phyloP scores from a whole-genome alignment of 2,888 invertebrate species.

The Meiosimyza platycephala region DNA sequence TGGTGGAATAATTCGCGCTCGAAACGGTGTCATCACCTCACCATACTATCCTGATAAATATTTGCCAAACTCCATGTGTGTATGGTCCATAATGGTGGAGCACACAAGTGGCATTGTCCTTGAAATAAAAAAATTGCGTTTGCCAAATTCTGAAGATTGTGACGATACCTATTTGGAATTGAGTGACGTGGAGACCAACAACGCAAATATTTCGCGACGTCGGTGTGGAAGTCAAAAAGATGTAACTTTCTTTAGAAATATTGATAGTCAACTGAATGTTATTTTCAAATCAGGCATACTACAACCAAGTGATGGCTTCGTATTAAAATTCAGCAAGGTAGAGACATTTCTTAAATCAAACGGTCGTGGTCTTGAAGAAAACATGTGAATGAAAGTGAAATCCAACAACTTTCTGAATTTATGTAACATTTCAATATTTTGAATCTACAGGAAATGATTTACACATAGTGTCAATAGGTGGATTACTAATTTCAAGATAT shows the following conservation, averaged over 20 bases:
- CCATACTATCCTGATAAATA: conserved; percentile 86
- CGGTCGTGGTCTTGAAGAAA: no score
- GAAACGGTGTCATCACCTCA: conserved; percentile 77
- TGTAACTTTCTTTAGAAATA: conserved; percentile 69
- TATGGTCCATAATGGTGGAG: conserved; percentile 78
- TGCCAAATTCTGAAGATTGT: conserved; percentile 70
- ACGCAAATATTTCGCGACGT: conserved; percentile 68
- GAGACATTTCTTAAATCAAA: neutral
- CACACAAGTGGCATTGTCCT: conserved; percentile 67
- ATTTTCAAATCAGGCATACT: conserved; percentile 72
- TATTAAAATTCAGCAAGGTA: conserved; percentile 50
- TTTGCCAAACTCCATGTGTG: conserved; percentile 78
- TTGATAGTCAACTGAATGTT: conserved; percentile 73
- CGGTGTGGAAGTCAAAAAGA: conserved; percentile 71
- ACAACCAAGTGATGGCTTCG: conserved; percentile 57
- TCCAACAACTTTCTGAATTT: no score
- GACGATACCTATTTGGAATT: conserved; percentile 73
- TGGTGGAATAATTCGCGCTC: conserved; percentile 77
- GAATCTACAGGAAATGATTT: no score
- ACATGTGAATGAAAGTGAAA: no score
- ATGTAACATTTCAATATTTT: no score
- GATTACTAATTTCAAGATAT: no score
- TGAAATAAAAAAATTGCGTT: conserved; percentile 49
- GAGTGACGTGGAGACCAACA: conserved; percentile 48
- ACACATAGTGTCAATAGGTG: no score